phyloP scores from a whole-genome alignment of 2,113 vertebrate species.

The Xerus inauris region DNA sequence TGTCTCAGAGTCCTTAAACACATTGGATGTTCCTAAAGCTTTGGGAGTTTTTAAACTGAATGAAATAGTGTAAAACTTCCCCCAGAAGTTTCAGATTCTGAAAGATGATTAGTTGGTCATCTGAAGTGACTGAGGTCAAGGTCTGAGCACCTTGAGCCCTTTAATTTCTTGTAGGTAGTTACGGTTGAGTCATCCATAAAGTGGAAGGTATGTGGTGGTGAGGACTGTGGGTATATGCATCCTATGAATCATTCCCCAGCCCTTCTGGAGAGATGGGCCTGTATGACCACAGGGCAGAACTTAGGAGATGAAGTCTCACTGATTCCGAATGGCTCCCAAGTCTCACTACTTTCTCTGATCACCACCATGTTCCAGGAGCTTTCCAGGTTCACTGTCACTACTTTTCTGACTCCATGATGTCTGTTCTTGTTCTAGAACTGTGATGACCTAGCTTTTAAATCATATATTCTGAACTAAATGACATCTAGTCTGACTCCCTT shows the following conservation, averaged over 20 bases:
- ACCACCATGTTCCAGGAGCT: background rate
- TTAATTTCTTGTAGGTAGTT: conserved; percentile 29
- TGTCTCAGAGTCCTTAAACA: conserved; percentile 18
- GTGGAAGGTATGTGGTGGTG: background rate
- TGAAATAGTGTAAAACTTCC: background rate
- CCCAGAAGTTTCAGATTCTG: background rate
- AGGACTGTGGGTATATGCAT: background rate
- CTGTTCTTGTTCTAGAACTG: background rate
- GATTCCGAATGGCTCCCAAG: background rate
- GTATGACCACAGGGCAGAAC: conserved; percentile 13
- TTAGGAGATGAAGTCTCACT: background rate
- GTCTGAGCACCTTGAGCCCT: background rate
- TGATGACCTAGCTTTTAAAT: background rate
- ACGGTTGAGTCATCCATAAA: conserved; percentile 46
- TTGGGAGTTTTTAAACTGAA: background rate
- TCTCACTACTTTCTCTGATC: background rate
- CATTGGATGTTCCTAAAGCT: conserved; percentile 10
- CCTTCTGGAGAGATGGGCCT: conserved; percentile 7
- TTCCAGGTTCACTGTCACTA: background rate
- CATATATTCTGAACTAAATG: background rate
- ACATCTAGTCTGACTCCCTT: background rate
- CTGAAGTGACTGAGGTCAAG: conserved; percentile 15
- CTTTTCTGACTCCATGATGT: background rate
- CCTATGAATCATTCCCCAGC: conserved; percentile 50
- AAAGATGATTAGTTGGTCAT: background rate